Conservation (phyloP, 2,888 invertebrate genomes). For the Odontomyia ornata region DNA sequence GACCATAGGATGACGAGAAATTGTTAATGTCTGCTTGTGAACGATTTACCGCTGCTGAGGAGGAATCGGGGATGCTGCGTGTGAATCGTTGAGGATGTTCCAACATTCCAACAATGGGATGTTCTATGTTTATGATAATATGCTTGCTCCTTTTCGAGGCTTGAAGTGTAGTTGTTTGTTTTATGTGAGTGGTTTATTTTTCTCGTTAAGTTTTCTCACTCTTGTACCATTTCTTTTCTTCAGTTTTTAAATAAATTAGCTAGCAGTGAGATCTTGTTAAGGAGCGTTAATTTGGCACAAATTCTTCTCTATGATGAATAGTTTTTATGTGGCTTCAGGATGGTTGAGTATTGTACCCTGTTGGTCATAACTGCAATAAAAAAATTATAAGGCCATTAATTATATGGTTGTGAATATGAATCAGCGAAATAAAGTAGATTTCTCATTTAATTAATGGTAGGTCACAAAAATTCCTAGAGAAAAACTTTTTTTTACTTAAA, state of each 20-base stretch:
- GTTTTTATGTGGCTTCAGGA: not conserved
- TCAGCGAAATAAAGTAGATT: too few species aligned
- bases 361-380: not conserved
- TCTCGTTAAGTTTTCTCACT: slow-evolving; percentile 1
- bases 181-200: not conserved
- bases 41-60: slow-evolving; percentile 57
- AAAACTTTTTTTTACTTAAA: too few species aligned
- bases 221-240: not conserved
- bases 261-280: not conserved
- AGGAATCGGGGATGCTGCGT: slow-evolving; percentile 74
- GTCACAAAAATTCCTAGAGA: too few species aligned
- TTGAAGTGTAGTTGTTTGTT: not conserved
- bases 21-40: slow-evolving; percentile 51
- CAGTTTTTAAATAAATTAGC: not conserved
- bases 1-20: slow-evolving; percentile 68
- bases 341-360: not conserved
- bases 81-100: slow-evolving; percentile 70
- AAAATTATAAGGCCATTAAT: not conserved
- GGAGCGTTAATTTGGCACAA: slow-evolving; percentile 6
- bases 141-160: not conserved
- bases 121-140: slow-evolving; percentile 15
- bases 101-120: slow-evolving; percentile 61
- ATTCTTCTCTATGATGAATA: not conserved
- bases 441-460: too few species aligned
- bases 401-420: too few species aligned